These are phyloP conservation scores for Camptogramma bilineatum DNA, from an alignment of 2,888 invertebrate species.

Conservation along the genomic window DNA sequence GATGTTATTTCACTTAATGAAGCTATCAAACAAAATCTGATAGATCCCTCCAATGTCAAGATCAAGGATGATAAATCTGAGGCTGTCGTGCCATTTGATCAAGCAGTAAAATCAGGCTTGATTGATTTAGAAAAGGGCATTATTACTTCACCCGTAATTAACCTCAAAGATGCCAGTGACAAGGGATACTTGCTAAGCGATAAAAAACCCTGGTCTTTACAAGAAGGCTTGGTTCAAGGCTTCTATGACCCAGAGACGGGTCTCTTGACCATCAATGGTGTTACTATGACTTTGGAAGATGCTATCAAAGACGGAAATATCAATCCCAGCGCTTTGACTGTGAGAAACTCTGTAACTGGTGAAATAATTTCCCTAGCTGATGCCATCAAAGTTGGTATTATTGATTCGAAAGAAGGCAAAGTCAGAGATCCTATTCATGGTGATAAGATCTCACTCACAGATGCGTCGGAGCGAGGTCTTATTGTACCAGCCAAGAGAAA, in stretches of 20 bases:
- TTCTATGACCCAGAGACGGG: constrained; percentile 91
- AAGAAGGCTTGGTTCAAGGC: constrained; percentile 92
- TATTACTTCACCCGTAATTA: constrained; percentile 88
- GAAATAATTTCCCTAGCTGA: constrained; percentile 92
- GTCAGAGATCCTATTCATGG: constrained; percentile 91
- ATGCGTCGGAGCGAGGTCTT: constrained; percentile 93
- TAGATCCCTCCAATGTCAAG: constrained; percentile 89
- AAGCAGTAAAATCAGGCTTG: constrained; percentile 89
- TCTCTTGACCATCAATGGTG: constrained; percentile 88
- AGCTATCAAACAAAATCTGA: constrained; percentile 89
- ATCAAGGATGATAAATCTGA: constrained; percentile 90
- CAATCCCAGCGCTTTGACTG: constrained; percentile 90
- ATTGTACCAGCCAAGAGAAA: constrained; percentile 93
- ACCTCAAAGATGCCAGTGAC: constrained; percentile 91
- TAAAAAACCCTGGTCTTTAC: constrained; percentile 92
- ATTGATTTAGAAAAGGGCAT: constrained; percentile 89
- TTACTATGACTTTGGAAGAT: constrained; percentile 89
- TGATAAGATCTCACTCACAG: constrained; percentile 90
- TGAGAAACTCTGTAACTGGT: constrained; percentile 92
- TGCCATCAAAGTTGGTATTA: constrained; percentile 90
- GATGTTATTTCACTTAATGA: constrained; percentile 90
- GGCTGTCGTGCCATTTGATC: constrained; percentile 87
- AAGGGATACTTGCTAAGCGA: constrained; percentile 93
- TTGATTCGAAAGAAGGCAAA: constrained; percentile 92
- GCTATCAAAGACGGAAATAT: constrained; percentile 91